Percentiles rank a stretch among this genome's conserved stretches.
Evolutionary conservation across 2,113 vertebrate genomes (phyloP).

Genomic region (Gallinago paraguaiae): DNA sequence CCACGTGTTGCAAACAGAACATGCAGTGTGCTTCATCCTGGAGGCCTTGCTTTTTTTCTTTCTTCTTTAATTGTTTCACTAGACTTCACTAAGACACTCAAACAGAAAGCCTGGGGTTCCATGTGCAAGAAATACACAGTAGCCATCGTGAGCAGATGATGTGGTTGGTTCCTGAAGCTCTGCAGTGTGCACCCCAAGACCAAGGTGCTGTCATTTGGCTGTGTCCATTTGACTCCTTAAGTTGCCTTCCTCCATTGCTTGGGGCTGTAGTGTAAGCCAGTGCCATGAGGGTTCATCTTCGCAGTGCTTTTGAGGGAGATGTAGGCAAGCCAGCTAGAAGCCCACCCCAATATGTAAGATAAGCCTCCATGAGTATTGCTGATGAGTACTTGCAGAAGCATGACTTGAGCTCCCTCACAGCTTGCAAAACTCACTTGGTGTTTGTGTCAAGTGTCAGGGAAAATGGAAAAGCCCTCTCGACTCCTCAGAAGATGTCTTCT

Average conservation of each 20-base stretch:
- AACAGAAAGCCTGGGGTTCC: background rate
- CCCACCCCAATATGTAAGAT: background rate
- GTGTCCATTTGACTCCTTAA: background rate
- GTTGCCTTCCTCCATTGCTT: background rate
- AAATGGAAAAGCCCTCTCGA: background rate
- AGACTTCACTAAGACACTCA: background rate
- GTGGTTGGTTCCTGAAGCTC: background rate
- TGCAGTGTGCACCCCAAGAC: background rate
- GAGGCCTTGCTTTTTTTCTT: background rate
- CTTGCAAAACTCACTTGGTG: background rate
- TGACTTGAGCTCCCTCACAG: background rate
- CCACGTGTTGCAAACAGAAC: background rate
- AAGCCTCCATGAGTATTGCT: background rate
- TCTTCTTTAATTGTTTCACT: background rate
- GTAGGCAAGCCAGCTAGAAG: background rate
- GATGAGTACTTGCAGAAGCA: background rate
- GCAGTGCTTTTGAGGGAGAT: background rate
- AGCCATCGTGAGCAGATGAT: rapidly evolving
- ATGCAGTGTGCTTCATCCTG: background rate
- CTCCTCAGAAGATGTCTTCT: background rate
- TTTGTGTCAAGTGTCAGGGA: background rate
- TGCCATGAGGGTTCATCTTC: rapidly evolving
- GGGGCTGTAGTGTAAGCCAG: background rate
- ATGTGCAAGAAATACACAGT: rapidly evolving
- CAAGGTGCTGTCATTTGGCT: rapidly evolving